Percentiles rank a stretch among this genome's conserved stretches.
Conservation (phyloP, 2,797 vertebrate species). For the Cossypha heuglini region DNA sequence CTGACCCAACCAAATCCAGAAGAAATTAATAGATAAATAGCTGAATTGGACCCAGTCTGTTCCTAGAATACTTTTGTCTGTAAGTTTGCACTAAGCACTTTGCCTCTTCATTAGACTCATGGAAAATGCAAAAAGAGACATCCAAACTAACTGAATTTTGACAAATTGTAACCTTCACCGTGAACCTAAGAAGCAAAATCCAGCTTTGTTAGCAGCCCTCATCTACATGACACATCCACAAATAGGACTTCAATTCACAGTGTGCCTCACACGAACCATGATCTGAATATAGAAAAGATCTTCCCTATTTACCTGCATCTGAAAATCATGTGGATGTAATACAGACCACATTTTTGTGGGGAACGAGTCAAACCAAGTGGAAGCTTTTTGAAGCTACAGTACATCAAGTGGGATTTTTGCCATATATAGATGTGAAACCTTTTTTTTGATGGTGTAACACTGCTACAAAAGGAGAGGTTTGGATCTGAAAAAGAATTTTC, state of each 20-base stretch:
- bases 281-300: background rate
- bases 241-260: background rate
- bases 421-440: background rate
- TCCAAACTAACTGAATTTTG: background rate
- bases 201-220: background rate
- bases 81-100: background rate
- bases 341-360: background rate
- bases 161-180: background rate
- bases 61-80: background rate
- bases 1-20: background rate
- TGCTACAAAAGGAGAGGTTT: background rate
- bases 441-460: background rate
- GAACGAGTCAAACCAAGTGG: background rate
- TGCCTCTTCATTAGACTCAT: background rate
- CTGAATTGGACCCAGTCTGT: background rate
- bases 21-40: background rate
- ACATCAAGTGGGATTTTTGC: background rate
- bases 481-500: slow-evolving; percentile 1
- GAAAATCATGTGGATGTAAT: background rate
- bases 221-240: background rate
- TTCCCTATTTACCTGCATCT: background rate
- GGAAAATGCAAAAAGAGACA: background rate
- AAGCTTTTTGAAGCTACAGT: background rate
- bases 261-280: background rate
- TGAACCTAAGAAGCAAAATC: background rate